A percentile compares a stretch with the other conserved stretches of the same genome.
Evolutionary conservation across 2,888 invertebrate genomes (phyloP).

Genomic region (Sesia apiformis): DNA sequence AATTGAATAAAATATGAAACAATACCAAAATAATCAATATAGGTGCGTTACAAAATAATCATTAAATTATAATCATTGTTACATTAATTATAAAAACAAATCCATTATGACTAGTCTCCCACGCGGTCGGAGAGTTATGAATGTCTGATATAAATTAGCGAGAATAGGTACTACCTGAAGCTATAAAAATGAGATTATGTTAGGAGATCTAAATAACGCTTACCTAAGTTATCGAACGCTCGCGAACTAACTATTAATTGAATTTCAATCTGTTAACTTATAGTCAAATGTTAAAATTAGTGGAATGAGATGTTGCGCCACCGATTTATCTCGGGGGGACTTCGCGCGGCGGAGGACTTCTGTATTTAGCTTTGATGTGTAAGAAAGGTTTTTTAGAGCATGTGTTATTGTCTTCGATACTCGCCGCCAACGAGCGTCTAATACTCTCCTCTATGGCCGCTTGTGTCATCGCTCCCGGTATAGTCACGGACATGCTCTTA

Average conservation of each 20-base stretch:
- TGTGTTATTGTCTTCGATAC: slow-evolving; percentile 42
- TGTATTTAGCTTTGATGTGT: slow-evolving; percentile 83
- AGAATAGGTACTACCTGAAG: slow-evolving; percentile 24
- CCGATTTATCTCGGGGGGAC: slow-evolving; percentile 71
- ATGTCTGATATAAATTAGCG: slow-evolving; percentile 29
- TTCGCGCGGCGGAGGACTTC: slow-evolving; percentile 78
- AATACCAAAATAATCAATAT: background rate
- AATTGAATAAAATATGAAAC: background rate
- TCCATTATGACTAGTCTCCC: slow-evolving; percentile 19
- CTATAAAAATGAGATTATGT: slow-evolving; percentile 35
- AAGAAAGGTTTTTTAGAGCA: slow-evolving; percentile 70
- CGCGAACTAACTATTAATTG: background rate
- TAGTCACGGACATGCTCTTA: slow-evolving; percentile 12
- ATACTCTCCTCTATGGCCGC: slow-evolving; percentile 68
- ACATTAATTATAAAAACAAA: slow-evolving; percentile 12
- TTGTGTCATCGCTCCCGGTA: slow-evolving; percentile 49
- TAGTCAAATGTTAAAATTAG: slow-evolving; percentile 35
- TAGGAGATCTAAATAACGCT: slow-evolving; percentile 39
- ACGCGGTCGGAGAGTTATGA: slow-evolving; percentile 27
- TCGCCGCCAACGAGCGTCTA: slow-evolving; percentile 52
- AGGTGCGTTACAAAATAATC: background rate
- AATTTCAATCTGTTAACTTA: background rate
- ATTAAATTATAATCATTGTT: slow-evolving; percentile 3
- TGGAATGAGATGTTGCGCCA: slow-evolving; percentile 34
- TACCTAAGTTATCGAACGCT: slow-evolving; percentile 12